Conservation (phyloP, 2,797 vertebrate species). For the Zalophus californianus region DNA sequence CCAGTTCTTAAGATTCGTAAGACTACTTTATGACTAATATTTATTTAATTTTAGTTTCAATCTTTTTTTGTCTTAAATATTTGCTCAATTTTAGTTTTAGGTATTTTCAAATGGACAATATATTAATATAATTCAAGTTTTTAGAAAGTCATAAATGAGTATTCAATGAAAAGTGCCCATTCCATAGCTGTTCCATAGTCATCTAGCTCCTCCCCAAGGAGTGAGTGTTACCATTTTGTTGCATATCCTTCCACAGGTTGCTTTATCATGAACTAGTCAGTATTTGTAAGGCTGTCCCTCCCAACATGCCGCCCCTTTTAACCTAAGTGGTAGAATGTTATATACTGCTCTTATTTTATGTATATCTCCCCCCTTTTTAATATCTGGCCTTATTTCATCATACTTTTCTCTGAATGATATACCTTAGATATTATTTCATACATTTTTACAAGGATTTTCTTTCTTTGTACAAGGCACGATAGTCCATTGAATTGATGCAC, state of each 20-base stretch:
- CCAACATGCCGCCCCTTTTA: neutral
- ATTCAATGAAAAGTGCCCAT: neutral
- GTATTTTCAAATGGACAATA: neutral
- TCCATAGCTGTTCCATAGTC: neutral
- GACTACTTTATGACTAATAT: neutral
- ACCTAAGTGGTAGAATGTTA: neutral
- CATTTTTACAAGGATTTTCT: neutral
- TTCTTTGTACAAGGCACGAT: neutral
- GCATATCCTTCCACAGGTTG: neutral
- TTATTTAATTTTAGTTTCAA: neutral
- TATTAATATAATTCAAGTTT: neutral
- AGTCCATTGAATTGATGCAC: neutral
- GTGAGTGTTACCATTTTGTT: neutral
- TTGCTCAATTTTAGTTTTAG: neutral
- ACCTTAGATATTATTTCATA: neutral
- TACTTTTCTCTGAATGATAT: neutral
- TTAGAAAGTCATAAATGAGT: neutral
- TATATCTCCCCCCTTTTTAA: neutral
- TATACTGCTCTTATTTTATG: neutral
- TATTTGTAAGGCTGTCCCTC: neutral
- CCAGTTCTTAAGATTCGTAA: neutral
- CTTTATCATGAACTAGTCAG: neutral
- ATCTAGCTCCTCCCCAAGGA: neutral
- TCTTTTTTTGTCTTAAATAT: neutral
- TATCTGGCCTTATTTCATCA: neutral